A percentile compares a stretch with the other conserved stretches of the same genome.
These are phyloP conservation scores for Hirtodrosophila trivittata DNA, from an alignment of 2,888 invertebrate species.

Conservation along the genomic window DNA sequence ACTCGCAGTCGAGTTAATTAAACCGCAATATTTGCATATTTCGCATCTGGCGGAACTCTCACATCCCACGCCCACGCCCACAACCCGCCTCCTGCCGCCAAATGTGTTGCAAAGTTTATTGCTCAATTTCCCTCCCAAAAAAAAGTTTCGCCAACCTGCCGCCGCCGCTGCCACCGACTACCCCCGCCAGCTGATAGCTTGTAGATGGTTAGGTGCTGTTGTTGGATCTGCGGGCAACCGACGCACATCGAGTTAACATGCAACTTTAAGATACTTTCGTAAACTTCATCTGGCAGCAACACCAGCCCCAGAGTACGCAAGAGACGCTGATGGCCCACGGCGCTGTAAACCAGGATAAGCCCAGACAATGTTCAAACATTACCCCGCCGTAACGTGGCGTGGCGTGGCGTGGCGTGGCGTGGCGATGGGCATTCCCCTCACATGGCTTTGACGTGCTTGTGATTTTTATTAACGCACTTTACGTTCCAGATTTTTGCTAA, in stretches of 20 bases:
- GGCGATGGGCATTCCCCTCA: background rate
- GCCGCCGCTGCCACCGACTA: slow-evolving; percentile 11
- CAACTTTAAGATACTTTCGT: slow-evolving; percentile 71
- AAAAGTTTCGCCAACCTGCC: slow-evolving; percentile 65
- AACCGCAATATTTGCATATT: slow-evolving; percentile 79
- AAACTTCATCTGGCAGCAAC: slow-evolving; percentile 58
- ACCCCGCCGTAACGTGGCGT: slow-evolving; percentile 16
- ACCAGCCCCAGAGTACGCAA: background rate
- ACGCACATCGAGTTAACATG: slow-evolving; percentile 72
- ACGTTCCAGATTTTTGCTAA: slow-evolving; percentile 44
- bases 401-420: background rate
- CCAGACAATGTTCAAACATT: slow-evolving; percentile 68
- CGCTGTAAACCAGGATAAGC: slow-evolving; percentile 62
- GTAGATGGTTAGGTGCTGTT: too few relatives aligned
- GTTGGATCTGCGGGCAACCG: slow-evolving; percentile 30
- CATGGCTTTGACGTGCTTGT: slow-evolving; percentile 57
- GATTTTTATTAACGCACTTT: slow-evolving; percentile 69
- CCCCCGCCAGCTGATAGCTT: background rate
- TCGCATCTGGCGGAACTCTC: slow-evolving; percentile 41
- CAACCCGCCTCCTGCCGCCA: background rate
- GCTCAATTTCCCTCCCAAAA: slow-evolving; percentile 62
- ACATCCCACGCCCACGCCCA: slow-evolving; percentile 1
- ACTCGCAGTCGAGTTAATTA: slow-evolving; percentile 65
- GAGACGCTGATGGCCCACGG: slow-evolving; percentile 45
- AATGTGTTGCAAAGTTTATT: slow-evolving; percentile 69